Conservation (phyloP, 2,888 invertebrate species). For the Nomada goodeniana region DNA sequence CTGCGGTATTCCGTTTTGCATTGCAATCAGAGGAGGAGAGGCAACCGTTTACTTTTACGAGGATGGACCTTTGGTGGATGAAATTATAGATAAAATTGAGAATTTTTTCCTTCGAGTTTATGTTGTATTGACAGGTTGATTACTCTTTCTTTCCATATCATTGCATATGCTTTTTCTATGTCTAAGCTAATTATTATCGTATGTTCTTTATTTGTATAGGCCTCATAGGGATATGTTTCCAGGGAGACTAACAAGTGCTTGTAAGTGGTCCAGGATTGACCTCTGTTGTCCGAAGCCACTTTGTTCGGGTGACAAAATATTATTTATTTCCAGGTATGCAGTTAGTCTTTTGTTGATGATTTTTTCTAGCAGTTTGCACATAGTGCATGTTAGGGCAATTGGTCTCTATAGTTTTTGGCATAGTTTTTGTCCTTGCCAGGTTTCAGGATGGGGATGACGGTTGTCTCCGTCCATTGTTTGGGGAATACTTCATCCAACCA, state of each 20-base stretch:
- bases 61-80: no score
- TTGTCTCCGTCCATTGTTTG: conserved; percentile 36
- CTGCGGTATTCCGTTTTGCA: no score
- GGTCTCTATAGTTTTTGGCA: conserved; percentile 39
- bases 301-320: conserved; percentile 36
- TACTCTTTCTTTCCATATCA: no score
- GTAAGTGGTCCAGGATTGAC: conserved; percentile 38
- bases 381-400: conserved; percentile 47
- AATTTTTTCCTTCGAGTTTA: no score
- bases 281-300: conserved; percentile 45
- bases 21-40: no score
- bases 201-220: conserved; percentile 49
- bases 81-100: no score
- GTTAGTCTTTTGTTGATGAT: conserved; percentile 43
- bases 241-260: neutral
- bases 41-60: no score
- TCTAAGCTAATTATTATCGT: neutral
- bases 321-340: conserved; percentile 46
- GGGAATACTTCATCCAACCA: conserved; percentile 23
- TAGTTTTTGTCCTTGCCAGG: conserved; percentile 35
- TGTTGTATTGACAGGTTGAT: no score
- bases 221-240: conserved; percentile 43
- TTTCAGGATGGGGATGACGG: conserved; percentile 47
- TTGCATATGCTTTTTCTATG: no score
- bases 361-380: conserved; percentile 54